Evolutionary conservation across 2,888 invertebrate species (phyloP).

Genomic region (Cephus rjabovi): DNA sequence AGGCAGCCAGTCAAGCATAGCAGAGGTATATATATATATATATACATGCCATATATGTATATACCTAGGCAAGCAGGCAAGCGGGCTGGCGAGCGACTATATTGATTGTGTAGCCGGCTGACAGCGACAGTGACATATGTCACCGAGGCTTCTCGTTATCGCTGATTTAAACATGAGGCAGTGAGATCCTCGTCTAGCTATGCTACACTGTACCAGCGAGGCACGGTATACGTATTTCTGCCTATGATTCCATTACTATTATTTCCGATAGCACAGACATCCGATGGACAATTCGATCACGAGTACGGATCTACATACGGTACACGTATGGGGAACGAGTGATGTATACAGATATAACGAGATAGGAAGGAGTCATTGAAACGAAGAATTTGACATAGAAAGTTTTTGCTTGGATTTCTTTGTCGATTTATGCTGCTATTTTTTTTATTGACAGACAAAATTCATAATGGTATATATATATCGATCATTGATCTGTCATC

Average conservation of each 20-base stretch:
- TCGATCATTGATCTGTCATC: conserved; percentile 3
- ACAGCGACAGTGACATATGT: conserved; percentile 67
- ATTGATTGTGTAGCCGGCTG: conserved; percentile 67
- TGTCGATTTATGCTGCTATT: neutral
- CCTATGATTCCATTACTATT: conserved; percentile 47
- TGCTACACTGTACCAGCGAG: neutral
- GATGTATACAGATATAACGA: neutral
- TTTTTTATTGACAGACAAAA: neutral
- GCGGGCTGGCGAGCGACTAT: conserved; percentile 54
- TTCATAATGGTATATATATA: neutral
- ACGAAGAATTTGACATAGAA: neutral
- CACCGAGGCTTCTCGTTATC: conserved; percentile 66
- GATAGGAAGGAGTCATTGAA: neutral
- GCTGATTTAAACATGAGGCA: conserved; percentile 67
- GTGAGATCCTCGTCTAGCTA: conserved; percentile 47
- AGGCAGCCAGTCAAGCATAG: conserved; percentile 20
- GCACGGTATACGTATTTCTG: conserved; percentile 36
- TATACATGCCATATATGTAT: neutral
- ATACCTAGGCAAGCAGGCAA: conserved; percentile 22
- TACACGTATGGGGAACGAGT: neutral
- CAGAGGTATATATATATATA: neutral
- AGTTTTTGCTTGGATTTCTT: neutral
- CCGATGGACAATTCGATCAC: neutral
- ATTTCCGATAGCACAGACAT: conserved; percentile 30
- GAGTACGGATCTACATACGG: neutral